Conservation (phyloP, 2,797 vertebrate genomes). For the Myotis myotis region DNA sequence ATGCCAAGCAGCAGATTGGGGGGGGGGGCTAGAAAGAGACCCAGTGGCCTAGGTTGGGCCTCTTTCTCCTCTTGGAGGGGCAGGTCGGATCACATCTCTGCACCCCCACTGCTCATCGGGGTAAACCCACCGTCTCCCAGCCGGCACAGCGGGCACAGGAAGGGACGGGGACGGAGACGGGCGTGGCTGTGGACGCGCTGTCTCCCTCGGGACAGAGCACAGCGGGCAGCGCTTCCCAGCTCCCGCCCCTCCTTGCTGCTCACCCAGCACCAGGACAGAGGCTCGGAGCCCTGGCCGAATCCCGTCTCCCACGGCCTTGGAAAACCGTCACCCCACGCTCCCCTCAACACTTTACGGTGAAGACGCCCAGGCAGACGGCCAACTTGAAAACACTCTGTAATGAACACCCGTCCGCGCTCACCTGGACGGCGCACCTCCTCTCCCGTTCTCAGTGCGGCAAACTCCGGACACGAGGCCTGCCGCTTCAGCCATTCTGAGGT, state of each 20-base stretch:
- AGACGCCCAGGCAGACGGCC: neutral
- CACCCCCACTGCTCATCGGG: neutral
- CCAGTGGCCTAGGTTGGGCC: neutral
- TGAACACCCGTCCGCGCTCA: neutral
- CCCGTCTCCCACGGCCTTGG: neutral
- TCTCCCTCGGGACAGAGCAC: neutral
- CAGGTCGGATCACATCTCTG: neutral
- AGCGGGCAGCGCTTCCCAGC: neutral
- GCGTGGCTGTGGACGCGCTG: accelerated
- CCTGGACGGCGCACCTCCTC: neutral
- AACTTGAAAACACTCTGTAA: neutral
- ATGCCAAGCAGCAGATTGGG: neutral
- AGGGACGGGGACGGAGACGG: no score
- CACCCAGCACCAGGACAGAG: neutral
- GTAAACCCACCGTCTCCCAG: neutral
- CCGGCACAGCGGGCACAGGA: no score
- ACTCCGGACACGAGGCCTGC: neutral
- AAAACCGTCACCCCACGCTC: neutral
- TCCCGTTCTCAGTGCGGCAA: neutral
- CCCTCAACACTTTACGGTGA: neutral
- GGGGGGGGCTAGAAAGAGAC: neutral
- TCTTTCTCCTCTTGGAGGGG: neutral
- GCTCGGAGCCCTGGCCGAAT: accelerated
- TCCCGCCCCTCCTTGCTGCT: neutral
- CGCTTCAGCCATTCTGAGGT: neutral